Conservation (phyloP, 2,888 invertebrate genomes). For the Epinotia demarniana region DNA sequence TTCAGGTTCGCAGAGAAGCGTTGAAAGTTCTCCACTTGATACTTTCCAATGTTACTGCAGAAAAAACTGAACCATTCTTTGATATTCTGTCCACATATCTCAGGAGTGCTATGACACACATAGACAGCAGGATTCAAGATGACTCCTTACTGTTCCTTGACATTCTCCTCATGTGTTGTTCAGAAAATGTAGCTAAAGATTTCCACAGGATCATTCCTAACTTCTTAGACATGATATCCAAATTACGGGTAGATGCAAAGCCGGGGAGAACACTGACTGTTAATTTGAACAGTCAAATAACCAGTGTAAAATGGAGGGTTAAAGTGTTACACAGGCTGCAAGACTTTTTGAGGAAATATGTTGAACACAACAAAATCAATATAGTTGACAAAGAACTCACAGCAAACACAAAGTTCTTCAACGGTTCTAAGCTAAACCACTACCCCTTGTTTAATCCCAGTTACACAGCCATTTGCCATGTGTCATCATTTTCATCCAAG, state of each 20-base stretch:
- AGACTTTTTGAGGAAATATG: slow-evolving; percentile 73
- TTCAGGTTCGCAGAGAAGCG: slow-evolving; percentile 83
- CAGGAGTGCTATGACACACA: slow-evolving; percentile 95
- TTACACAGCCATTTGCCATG: slow-evolving; percentile 66
- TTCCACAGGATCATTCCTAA: slow-evolving; percentile 90
- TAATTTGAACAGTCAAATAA: slow-evolving; percentile 88
- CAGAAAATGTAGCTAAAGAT: slow-evolving; percentile 86
- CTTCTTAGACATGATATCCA: slow-evolving; percentile 94
- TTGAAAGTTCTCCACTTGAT: slow-evolving; percentile 83
- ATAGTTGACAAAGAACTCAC: slow-evolving; percentile 49
- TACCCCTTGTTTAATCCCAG: slow-evolving; percentile 68
- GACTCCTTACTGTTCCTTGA: slow-evolving; percentile 93
- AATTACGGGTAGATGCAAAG: slow-evolving; percentile 86
- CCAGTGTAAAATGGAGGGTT: slow-evolving; percentile 91
- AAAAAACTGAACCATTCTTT: slow-evolving; percentile 89
- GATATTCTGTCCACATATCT: slow-evolving; percentile 91
- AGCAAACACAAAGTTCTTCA: slow-evolving; percentile 60
- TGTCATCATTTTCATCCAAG: slow-evolving; percentile 76
- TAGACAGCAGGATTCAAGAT: slow-evolving; percentile 91
- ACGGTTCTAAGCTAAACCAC: slow-evolving; percentile 58
- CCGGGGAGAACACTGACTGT: slow-evolving; percentile 88
- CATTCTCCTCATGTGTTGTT: slow-evolving; percentile 88
- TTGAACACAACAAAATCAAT: slow-evolving; percentile 61
- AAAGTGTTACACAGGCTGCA: slow-evolving; percentile 90
- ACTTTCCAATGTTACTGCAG: slow-evolving; percentile 68